Base-by-base conservation (phyloP, 2,797 vertebrate genomes). In the Spinus olivaceus region DNA sequence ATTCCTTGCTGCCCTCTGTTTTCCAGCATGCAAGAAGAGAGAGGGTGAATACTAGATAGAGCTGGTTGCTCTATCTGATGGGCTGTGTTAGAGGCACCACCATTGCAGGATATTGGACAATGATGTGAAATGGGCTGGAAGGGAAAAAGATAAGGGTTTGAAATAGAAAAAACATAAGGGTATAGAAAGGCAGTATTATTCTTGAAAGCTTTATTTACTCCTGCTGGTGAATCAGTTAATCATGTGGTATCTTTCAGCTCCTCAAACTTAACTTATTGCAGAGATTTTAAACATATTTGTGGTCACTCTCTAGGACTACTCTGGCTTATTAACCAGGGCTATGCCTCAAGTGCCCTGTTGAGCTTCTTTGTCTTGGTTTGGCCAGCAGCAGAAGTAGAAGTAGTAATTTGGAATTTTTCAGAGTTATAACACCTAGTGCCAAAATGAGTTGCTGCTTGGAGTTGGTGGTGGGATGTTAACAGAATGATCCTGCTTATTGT, bases 281-380 rank as follows among this genome's bases (percentile, higher is more conserved):
- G 42, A 50, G 6, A 23, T 81, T 88, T 91, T 44, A 69, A 69
- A 44, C 27, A 20, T 2, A 5, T 47, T 79, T 20, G 6, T 0
- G 2, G n/a, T 66, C 32, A 32, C 16, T 83, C 12, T 56, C 12
- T 53, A 42, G 56, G 71, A 33, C 67, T 88, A 2, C 30, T 80
- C 10, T 50, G 33, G 24, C 12, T 80, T 56, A 16, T 30, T 72
- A 70, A 63, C 19, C 28, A 35, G 33, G 17, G 18, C 61, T 67
- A 3, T 6, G 6, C 23, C 37, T 80, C 0, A 0, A 63, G 30
- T 56, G 23, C 28, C 44, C 42, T 32, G 11, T 9, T 77, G 51
- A 46, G 37, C 21, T 89, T 10, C 53, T 89, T 69, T 76, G 84
- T 13, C 50, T 71, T 64, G 46, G n/a, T 67, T 80, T 85, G 61